These are phyloP conservation scores for Heterodera filipjevi DNA, from an alignment of 2,888 invertebrate genomes.

Conservation along the genomic window DNA sequence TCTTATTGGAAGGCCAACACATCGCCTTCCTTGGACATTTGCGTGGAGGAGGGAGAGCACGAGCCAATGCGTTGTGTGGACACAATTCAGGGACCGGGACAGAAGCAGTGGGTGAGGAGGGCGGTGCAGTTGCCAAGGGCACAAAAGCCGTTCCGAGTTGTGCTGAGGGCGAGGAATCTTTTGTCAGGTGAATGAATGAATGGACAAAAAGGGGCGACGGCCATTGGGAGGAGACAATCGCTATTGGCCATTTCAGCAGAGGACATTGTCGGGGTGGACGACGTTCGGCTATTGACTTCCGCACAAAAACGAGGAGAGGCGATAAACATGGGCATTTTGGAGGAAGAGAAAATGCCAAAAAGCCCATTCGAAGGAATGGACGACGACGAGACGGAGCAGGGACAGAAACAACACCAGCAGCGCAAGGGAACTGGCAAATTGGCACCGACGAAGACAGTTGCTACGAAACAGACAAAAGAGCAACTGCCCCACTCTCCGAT, in stretches of 20 bases:
- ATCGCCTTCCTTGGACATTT: slow-evolving; percentile 37
- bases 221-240: neutral
- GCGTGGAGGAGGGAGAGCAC: slow-evolving; percentile 31
- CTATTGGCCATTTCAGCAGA: slow-evolving; percentile 30
- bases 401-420: slow-evolving; percentile 11
- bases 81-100: slow-evolving; percentile 38
- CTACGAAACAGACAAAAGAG: neutral
- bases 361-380: slow-evolving; percentile 8
- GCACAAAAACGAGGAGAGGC: neutral
- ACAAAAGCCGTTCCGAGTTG: slow-evolving; percentile 31
- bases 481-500: neutral
- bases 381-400: slow-evolving; percentile 1
- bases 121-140: slow-evolving; percentile 26
- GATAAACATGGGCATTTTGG: neutral
- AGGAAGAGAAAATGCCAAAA: neutral
- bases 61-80: slow-evolving; percentile 38
- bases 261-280: slow-evolving; percentile 43
- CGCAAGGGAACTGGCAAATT: neutral
- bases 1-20: slow-evolving; percentile 36
- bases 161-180: slow-evolving; percentile 41
- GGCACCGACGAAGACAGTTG: neutral
- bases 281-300: slow-evolving; percentile 31
- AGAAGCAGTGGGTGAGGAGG: slow-evolving; percentile 36
- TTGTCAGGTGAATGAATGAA: slow-evolving; percentile 16
- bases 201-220: neutral